Evolutionary conservation across 2,797 vertebrate genomes (phyloP), one percentile per base, ranked within the genome.

Genomic region (Tiaroga cobitis): DNA sequence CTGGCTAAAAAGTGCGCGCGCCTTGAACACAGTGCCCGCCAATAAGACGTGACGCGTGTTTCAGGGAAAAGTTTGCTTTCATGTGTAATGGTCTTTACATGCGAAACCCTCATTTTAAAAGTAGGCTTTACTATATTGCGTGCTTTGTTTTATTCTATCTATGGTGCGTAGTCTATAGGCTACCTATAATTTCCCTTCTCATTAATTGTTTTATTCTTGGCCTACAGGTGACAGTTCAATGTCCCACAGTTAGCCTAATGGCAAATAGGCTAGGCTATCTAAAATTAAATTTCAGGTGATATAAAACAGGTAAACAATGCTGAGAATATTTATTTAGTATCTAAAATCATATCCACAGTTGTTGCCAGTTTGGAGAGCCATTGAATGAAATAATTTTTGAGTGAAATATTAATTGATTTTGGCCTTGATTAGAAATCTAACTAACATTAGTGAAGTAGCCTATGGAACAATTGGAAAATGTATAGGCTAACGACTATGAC

Each of bases 1-100:
- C 92, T 94, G 92, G 87, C 29, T 37, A 32, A 54, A 69, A 80
- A 85, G 68, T 46, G 56, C 29, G 81, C 68, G 81, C 54, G 56
- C 54, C 56, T 82, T 82, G 67, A 80, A 63, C 67, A 46, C 26
- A 49, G 76, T 72, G 76, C 83, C 51, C 39, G 24, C 39, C 83
- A 84, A 26, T 18, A 34, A 51, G 54, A 79, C 34, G 59, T 83
- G 70, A 61, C 70, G 19, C 13, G 51, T 5, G 68, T 15, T 21
- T 63, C 39, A 46, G 67, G 32, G 24, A 68, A 69, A 81, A 39
- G 79, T 69, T 69, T 37, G 13, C 43, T 51, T 10, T 69, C 18
- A n/a, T 13, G 11, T 21, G 3, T 24, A 51, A 63, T 37, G 49
- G 3, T 39, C 6, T 54, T 56, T 32, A 16, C 51, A 49, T 72